Evolutionary conservation across 2,797 vertebrate species (phyloP).

Genomic region (Hypotaenidia okinawae): DNA sequence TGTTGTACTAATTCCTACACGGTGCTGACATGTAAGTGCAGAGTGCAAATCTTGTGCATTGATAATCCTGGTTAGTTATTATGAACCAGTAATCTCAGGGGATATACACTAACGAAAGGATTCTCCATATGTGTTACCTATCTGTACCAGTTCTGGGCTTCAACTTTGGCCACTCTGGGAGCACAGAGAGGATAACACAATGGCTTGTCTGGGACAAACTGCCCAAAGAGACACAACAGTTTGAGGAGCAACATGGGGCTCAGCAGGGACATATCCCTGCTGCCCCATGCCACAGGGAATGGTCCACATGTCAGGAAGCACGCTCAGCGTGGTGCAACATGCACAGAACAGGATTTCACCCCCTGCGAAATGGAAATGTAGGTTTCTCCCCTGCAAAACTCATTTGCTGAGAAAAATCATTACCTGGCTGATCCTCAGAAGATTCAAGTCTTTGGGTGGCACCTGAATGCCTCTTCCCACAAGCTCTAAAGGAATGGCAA

Average conservation of each 20-base stretch:
- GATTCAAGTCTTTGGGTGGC: not conserved
- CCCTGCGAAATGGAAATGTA: not conserved
- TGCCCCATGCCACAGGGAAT: not conserved
- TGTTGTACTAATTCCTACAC: not conserved
- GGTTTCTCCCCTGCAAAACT: not conserved
- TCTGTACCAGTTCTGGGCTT: not conserved
- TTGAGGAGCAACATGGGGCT: not conserved
- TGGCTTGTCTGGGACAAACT: not conserved
- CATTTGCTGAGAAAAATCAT: not conserved
- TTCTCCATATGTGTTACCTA: fast-evolving
- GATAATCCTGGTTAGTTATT: not conserved
- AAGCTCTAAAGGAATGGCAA: not conserved
- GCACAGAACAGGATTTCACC: not conserved
- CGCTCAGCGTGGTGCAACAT: fast-evolving
- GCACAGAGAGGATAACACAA: not conserved
- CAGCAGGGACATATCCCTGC: not conserved
- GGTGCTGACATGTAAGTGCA: not conserved
- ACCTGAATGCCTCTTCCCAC: not conserved
- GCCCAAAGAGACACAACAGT: not conserved
- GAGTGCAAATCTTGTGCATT: not conserved
- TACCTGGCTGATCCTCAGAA: not conserved
- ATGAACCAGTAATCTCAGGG: not conserved
- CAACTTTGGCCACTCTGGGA: not conserved
- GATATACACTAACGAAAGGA: not conserved
- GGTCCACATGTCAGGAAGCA: not conserved